Evolutionary conservation across 2,113 vertebrate species (phyloP).

Genomic region (Parus major): DNA sequence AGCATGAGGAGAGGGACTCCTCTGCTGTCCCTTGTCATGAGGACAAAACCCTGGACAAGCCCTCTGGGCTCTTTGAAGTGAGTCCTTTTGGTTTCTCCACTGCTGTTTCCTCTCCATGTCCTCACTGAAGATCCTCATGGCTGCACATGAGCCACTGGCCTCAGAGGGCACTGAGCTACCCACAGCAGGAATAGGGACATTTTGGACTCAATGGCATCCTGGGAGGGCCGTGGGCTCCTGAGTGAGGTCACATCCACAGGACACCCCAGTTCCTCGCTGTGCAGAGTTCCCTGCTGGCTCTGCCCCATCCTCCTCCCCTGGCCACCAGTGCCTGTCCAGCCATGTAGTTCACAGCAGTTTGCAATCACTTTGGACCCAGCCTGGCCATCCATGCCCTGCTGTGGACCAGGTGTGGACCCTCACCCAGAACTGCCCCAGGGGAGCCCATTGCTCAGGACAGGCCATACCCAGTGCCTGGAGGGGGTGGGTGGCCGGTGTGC

Average conservation of each 20-base stretch:
- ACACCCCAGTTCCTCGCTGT: not conserved
- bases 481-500: fast-evolving
- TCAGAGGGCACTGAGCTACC: not conserved
- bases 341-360: not conserved
- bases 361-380: not conserved
- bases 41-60: not conserved
- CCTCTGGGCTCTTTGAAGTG: not conserved
- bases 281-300: not conserved
- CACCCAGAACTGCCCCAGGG: not conserved
- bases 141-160: not conserved
- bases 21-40: not conserved
- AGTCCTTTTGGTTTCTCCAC: not conserved
- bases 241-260: fast-evolving
- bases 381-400: fast-evolving
- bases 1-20: not conserved
- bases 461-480: not conserved
- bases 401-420: not conserved
- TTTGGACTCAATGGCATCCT: not conserved
- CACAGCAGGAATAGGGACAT: not conserved
- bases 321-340: not conserved
- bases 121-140: not conserved
- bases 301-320: not conserved
- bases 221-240: not conserved
- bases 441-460: not conserved
- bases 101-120: not conserved